phyloP scores from a whole-genome alignment of 2,888 invertebrate species.

The Himalopsyche japonica region DNA sequence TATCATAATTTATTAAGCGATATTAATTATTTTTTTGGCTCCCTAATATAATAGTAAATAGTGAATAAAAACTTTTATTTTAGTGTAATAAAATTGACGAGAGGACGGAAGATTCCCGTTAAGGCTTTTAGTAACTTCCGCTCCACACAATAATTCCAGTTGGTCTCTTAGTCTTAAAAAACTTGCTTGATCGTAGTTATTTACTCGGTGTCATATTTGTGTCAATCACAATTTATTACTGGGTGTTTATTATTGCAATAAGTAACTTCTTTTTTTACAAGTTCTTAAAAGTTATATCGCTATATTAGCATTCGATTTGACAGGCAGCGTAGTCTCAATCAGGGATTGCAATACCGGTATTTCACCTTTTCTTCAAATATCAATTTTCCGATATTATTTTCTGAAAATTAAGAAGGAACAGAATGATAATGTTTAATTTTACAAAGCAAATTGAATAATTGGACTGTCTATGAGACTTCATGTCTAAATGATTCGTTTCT shows the following conservation, averaged over 20 bases:
- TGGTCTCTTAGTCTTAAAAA: not conserved
- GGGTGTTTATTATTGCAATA: not conserved
- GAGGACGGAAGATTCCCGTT: slow-evolving; percentile 30
- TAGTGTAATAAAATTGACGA: not conserved
- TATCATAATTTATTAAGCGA: not conserved
- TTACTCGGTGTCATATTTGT: not conserved
- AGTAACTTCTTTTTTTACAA: not conserved
- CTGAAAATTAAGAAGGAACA: too few species aligned
- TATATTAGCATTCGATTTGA: too few species aligned
- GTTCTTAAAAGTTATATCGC: too few species aligned
- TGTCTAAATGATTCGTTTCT: too few species aligned
- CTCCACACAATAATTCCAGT: not conserved
- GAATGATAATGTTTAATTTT: too few species aligned
- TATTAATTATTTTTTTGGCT: not conserved
- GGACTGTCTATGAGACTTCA: too few species aligned
- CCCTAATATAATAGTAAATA: not conserved
- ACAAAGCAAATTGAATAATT: too few species aligned
- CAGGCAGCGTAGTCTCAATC: too few species aligned
- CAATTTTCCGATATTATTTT: too few species aligned
- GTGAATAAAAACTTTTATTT: not conserved
- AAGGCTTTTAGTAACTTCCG: slow-evolving; percentile 37
- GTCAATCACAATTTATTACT: not conserved
- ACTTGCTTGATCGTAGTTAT: not conserved
- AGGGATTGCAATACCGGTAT: too few species aligned
- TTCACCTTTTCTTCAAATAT: too few species aligned